Percentiles rank a stretch among this genome's conserved stretches.
Conservation (phyloP, 2,113 vertebrate genomes). For the Orthonyx spaldingii region DNA sequence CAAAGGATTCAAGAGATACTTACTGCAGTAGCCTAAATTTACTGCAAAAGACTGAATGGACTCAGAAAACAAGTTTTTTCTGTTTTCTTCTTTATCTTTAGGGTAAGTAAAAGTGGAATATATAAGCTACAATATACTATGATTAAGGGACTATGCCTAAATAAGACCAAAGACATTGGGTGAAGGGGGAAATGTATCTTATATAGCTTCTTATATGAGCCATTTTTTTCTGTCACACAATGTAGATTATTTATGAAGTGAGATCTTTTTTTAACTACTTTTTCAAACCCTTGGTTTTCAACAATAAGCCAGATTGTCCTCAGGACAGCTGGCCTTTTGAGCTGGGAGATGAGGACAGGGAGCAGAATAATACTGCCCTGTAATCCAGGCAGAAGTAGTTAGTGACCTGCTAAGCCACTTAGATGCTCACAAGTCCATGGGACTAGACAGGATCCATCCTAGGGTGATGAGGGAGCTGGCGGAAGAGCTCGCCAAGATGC, state of each 20-base stretch:
- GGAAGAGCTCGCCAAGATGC: rapidly evolving
- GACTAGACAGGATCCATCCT: background rate
- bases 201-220: background rate
- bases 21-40: background rate
- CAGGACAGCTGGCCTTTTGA: background rate
- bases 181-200: background rate
- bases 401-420: background rate
- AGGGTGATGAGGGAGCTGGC: too few species aligned
- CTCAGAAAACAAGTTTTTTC: background rate
- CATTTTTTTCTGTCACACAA: background rate
- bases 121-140: background rate
- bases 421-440: too few species aligned
- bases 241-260: background rate
- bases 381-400: background rate
- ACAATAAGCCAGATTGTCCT: background rate
- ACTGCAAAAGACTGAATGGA: background rate
- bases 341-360: background rate
- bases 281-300: background rate
- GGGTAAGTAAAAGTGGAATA: background rate
- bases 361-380: background rate
- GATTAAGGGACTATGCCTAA: background rate
- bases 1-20: background rate
- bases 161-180: background rate
- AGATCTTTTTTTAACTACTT: background rate
- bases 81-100: background rate